phyloP scores from a whole-genome alignment of 2,797 vertebrate genomes.

The Acanthopagrus latus region DNA sequence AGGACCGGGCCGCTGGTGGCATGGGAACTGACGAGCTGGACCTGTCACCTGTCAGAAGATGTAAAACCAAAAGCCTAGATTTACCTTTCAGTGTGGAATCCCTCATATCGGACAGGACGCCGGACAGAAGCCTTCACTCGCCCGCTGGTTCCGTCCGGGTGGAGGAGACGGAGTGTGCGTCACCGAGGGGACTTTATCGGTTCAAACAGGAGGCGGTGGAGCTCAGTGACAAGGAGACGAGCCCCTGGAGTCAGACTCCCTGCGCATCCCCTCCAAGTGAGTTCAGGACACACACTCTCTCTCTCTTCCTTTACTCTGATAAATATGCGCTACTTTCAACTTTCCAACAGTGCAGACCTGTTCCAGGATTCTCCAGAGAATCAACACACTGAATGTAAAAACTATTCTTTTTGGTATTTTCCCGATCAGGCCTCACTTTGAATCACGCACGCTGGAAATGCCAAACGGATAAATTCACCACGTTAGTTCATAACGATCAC shows the following conservation, averaged over 20 bases:
- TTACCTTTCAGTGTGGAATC: constrained; percentile 91
- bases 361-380: background rate
- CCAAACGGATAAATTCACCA: background rate
- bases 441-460: background rate
- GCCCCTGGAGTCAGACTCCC: constrained; percentile 79
- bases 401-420: background rate
- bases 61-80: constrained; percentile 77
- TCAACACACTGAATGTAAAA: background rate
- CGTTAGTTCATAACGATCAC: background rate
- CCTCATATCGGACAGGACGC: constrained; percentile 84
- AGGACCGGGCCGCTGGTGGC: constrained; percentile 62
- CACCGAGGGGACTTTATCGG: constrained; percentile 72
- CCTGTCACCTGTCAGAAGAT: constrained; percentile 73
- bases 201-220: constrained; percentile 79
- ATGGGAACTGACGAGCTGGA: constrained; percentile 76
- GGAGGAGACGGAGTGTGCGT: constrained; percentile 73
- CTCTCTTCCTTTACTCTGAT: background rate
- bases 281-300: constrained; percentile 59
- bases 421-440: background rate
- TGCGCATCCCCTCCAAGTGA: constrained; percentile 86
- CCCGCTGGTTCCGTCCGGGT: constrained; percentile 57
- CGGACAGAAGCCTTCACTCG: constrained; percentile 64
- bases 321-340: background rate
- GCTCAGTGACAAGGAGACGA: constrained; percentile 74
- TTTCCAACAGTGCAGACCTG: background rate